Evolutionary conservation across 2,797 vertebrate species (phyloP).

Genomic region (Phataginus tricuspis): DNA sequence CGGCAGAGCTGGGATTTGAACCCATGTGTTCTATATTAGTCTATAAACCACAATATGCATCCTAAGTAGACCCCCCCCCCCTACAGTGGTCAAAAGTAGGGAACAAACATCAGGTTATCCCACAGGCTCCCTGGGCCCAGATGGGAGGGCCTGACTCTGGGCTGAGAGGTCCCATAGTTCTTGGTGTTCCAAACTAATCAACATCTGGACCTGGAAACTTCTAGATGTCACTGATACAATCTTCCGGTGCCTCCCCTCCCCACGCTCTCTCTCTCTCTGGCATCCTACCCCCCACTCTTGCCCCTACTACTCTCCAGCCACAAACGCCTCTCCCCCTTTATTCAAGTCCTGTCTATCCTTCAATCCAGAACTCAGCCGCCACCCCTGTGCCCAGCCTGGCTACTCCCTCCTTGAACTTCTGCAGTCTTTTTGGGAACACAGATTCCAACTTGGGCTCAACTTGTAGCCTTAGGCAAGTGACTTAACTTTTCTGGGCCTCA

Average conservation of each 20-base stretch:
- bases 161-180: neutral
- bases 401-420: neutral
- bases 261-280: neutral
- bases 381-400: neutral
- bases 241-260: neutral
- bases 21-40: neutral
- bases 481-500: no score
- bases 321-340: neutral
- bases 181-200: neutral
- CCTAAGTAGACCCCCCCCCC: neutral
- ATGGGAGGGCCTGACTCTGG: neutral
- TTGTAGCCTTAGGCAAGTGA: neutral
- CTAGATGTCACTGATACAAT: neutral
- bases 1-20: neutral
- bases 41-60: neutral
- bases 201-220: neutral
- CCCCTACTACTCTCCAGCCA: neutral
- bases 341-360: neutral
- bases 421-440: neutral
- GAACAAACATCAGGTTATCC: neutral
- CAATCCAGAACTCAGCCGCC: neutral
- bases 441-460: neutral
- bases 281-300: neutral
- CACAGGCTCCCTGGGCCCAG: neutral
- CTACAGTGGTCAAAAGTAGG: neutral